Evolutionary conservation across 2,113 vertebrate species (phyloP).

Genomic region (Donacobius atricapilla): DNA sequence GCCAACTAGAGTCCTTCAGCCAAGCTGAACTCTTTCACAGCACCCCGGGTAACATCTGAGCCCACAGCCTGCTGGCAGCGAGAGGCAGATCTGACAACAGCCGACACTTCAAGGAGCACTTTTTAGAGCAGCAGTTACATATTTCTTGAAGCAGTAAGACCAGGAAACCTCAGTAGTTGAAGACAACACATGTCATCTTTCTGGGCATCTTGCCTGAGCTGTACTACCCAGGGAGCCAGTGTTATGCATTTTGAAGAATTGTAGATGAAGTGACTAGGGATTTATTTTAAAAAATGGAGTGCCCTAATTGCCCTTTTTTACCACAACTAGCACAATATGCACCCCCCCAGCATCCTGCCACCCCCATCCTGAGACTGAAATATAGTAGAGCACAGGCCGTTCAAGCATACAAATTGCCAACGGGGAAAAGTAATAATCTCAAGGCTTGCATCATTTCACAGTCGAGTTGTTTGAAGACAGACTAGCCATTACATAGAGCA

Average conservation of each 20-base stretch:
- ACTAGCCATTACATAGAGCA: constrained; percentile 55
- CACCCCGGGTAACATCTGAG: neutral
- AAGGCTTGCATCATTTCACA: constrained; percentile 69
- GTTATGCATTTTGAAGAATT: neutral
- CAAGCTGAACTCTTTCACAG: neutral
- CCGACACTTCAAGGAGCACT: neutral
- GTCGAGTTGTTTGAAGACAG: constrained; percentile 58
- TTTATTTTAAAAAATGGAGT: neutral
- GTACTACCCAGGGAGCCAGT: neutral
- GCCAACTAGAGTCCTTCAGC: neutral
- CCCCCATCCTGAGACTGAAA: neutral
- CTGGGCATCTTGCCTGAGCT: constrained; percentile 8
- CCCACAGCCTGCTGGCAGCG: neutral
- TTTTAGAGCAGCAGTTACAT: neutral
- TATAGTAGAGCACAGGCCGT: neutral
- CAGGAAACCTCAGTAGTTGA: neutral
- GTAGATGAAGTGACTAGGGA: neutral
- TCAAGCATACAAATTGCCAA: constrained; percentile 27
- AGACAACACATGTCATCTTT: constrained; percentile 11
- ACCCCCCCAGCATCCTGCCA: neutral
- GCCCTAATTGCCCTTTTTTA: constrained; percentile 22
- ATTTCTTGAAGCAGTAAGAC: neutral
- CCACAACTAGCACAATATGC: neutral
- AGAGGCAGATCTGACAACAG: neutral
- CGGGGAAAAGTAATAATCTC: constrained; percentile 52